Conservation (phyloP, 2,797 vertebrate species). For the Oreonectes daqikongensis region DNA sequence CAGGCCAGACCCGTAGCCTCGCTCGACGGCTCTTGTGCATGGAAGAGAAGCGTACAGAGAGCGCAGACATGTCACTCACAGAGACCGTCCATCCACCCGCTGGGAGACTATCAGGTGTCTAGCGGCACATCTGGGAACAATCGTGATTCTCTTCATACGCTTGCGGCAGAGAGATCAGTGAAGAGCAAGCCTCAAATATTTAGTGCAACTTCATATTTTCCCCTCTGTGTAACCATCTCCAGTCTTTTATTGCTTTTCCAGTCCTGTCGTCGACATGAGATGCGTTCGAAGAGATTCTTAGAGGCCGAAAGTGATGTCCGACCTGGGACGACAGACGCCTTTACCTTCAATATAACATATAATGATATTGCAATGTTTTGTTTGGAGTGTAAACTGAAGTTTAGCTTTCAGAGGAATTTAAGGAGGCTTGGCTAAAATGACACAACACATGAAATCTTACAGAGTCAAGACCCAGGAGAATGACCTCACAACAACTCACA, state of each 20-base stretch:
- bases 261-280: conserved; percentile 23
- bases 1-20: conserved; percentile 45
- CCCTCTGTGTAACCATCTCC: conserved; percentile 47
- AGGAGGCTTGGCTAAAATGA: too few species aligned
- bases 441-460: too few species aligned
- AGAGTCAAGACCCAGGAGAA: too few species aligned
- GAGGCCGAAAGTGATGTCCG: too few species aligned
- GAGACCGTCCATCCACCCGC: conserved; percentile 76
- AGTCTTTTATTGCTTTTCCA: conserved; percentile 51
- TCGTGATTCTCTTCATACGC: conserved; percentile 52
- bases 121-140: conserved; percentile 76
- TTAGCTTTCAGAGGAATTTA: too few species aligned
- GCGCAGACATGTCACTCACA: conserved; percentile 68
- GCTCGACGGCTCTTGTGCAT: conserved; percentile 46
- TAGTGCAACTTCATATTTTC: conserved; percentile 51
- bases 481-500: too few species aligned
- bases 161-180: conserved; percentile 38
- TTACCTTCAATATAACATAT: too few species aligned
- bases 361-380: too few species aligned
- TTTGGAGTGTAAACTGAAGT: too few species aligned
- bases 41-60: conserved; percentile 62
- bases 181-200: conserved; percentile 47
- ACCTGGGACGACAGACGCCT: too few species aligned
- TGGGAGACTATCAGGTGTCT: conserved; percentile 75
- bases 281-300: conserved; percentile 19